Base-by-base conservation (phyloP, 2,888 invertebrate species). In the Drosophila atripex region DNA sequence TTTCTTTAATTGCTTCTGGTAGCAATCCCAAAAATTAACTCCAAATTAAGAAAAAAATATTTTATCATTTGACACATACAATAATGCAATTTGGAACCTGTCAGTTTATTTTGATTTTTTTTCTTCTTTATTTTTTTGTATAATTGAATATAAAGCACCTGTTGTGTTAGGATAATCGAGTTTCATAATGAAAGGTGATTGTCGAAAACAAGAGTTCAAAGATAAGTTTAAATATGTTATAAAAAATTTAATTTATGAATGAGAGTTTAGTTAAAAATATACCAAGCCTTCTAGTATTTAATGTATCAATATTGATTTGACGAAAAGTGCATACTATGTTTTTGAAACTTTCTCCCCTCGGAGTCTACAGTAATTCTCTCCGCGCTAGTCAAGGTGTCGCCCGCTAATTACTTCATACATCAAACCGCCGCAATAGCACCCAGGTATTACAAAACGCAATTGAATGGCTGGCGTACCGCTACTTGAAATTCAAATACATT, bases 31-130 rank as follows among this genome's bases (percentile, higher is more conserved):
- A 39, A 56, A 51, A 21, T 11, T 16, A 41, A 2, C 9, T 18
- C 14, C 2, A 11, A 72, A 56, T 52, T 65, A 75, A 75, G 59
- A 73, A 54, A 51, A 35, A 76, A 14, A 43, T 73, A 43, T 49
- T 50, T 68, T 32, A 72, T 65, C 58, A 59, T 50, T 50, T 46
- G 56, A 52, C 59, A 74, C 45, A 46, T 46, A 60, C 23, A 71
- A 58, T 28, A 53, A 47, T 60, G 54, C 65, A 69, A 70, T 72
- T 72, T 55, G 57, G 61, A 58, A 51, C 47, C 60, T 39, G 51
- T 55, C 61, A 78, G 68, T 79, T 77, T 64, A 43, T 43, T 54
- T 12, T 16, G 3, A 41, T 46, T 59, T 18, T 51, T 43, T 54
- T 12, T 16, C 1, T 18, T 46, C 56, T 18, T 51, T 25, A 50